These are phyloP conservation scores for Atopsyche davidsoni DNA, from an alignment of 1,140 invertebrate species.

Conservation along the genomic window DNA sequence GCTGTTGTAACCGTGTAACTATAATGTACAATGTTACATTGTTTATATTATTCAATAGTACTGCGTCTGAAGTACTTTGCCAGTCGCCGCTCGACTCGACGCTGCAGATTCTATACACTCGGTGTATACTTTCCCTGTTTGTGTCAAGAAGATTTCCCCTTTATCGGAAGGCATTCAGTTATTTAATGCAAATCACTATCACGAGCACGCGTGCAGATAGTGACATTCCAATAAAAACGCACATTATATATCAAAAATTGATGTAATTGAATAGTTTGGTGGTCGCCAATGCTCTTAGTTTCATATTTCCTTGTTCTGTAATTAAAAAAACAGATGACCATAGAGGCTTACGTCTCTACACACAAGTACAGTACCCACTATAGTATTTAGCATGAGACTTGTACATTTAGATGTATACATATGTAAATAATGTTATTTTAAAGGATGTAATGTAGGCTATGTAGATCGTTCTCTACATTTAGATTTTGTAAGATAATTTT, in stretches of 20 bases:
- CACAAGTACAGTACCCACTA: background rate
- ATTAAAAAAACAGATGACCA: constrained; percentile 2
- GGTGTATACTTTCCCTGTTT: too few species aligned
- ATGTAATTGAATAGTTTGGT: too few species aligned
- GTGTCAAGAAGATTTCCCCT: too few species aligned
- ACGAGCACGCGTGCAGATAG: too few species aligned
- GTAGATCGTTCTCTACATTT: constrained; percentile 10
- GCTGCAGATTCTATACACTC: too few species aligned
- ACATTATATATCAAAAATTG: too few species aligned
- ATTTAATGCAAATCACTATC: too few species aligned
- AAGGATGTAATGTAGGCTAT: constrained; percentile 1
- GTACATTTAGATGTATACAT: constrained; percentile 4
- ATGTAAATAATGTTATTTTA: constrained; percentile 2
- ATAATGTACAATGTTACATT: background rate
- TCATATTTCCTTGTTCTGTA: constrained; percentile 13
- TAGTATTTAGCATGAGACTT: constrained; percentile 4
- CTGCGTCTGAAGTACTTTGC: too few species aligned
- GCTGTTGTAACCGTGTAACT: background rate
- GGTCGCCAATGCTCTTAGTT: background rate
- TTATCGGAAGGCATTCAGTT: too few species aligned
- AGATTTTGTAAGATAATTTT: constrained; percentile 9
- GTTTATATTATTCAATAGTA: background rate
- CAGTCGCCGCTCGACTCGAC: too few species aligned
- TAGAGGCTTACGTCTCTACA: background rate
- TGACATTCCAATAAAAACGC: too few species aligned